A percentile compares a stretch with the other conserved stretches of the same genome.
Conservation (phyloP, 2,113 vertebrate genomes). For the Prionailurus viverrinus region DNA sequence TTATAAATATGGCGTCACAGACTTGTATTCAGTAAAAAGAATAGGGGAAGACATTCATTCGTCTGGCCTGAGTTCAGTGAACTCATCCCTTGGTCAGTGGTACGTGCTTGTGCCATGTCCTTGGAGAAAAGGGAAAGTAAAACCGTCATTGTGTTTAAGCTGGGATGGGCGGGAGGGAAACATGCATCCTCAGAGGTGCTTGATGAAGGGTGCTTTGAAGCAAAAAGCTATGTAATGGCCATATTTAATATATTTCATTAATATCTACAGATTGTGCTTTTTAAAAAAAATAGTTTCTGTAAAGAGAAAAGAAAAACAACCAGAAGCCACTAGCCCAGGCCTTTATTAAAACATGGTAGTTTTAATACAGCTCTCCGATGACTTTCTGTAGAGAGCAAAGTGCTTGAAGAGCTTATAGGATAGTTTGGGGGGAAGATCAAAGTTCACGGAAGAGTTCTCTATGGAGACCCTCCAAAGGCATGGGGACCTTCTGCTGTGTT, state of each 20-base stretch:
- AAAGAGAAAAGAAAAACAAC: background rate
- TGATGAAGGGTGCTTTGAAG: background rate
- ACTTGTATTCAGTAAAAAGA: background rate
- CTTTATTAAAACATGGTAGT: no score
- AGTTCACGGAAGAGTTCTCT: rapidly evolving
- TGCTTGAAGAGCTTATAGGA: rapidly evolving
- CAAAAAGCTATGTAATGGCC: no score
- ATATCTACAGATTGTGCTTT: background rate
- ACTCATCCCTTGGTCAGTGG: background rate
- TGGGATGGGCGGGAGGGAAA: rapidly evolving
- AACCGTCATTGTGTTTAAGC: background rate
- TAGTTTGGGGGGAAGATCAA: background rate
- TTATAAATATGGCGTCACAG: background rate
- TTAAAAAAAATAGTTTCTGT: background rate
- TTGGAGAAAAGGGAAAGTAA: background rate
- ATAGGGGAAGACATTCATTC: background rate
- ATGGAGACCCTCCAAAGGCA: background rate
- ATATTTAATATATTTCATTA: background rate
- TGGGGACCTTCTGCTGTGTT: background rate
- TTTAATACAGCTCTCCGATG: background rate
- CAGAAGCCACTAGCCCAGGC: background rate
- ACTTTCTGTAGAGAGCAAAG: background rate
- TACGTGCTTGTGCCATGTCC: background rate
- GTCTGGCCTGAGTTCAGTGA: background rate
- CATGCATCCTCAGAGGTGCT: background rate